These are phyloP conservation scores for Cynopterus brachyotis DNA, from an alignment of 2,113 vertebrate genomes.

Conservation along the genomic window DNA sequence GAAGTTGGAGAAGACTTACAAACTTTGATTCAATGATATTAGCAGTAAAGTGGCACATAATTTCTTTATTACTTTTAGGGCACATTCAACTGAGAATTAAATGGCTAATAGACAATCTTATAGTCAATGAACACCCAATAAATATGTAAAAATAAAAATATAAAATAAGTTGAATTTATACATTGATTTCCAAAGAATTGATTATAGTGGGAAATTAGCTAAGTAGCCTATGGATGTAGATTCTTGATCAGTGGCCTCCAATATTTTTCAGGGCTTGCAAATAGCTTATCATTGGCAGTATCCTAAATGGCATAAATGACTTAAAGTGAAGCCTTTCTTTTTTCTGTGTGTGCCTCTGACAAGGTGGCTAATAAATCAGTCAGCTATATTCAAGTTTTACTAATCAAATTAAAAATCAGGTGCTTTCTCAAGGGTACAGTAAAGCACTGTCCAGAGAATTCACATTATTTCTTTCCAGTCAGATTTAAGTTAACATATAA, in stretches of 20 bases:
- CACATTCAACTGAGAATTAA: constrained; percentile 18
- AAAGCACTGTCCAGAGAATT: background rate
- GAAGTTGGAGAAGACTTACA: background rate
- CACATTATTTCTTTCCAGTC: background rate
- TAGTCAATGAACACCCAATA: constrained; percentile 15
- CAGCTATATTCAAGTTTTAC: background rate
- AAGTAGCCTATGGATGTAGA: background rate
- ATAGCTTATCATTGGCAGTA: background rate
- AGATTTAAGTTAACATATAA: background rate
- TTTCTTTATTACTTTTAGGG: background rate
- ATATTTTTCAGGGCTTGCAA: background rate
- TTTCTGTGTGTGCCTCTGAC: background rate
- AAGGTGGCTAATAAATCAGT: background rate
- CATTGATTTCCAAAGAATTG: background rate
- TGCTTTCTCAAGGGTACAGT: background rate
- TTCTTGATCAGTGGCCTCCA: background rate
- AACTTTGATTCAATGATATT: background rate
- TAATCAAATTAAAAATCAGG: background rate
- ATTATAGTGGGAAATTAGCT: background rate
- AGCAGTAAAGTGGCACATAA: background rate
- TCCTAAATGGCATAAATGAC: background rate
- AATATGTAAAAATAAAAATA: constrained; percentile 27
- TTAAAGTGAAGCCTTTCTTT: background rate
- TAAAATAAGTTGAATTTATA: background rate
- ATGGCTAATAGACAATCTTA: background rate